phyloP scores from a whole-genome alignment of 2,113 vertebrate species.

The Egretta garzetta region DNA sequence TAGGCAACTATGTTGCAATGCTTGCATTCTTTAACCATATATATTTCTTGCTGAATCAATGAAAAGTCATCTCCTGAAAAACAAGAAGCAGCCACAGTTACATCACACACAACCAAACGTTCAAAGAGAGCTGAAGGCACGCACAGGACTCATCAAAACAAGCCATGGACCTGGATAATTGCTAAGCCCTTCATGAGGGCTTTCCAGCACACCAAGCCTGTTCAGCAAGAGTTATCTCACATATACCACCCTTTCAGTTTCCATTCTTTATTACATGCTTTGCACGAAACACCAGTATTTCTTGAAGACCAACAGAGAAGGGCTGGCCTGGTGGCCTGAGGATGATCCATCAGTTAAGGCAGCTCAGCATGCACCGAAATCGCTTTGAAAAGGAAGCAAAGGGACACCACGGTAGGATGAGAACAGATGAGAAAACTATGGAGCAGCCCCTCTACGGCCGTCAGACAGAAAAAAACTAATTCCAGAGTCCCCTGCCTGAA shows the following conservation, averaged over 20 bases:
- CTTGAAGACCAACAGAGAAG: neutral
- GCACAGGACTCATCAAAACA: rapidly evolving
- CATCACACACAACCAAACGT: rapidly evolving
- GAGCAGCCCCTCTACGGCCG: rapidly evolving
- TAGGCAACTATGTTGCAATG: slow-evolving; percentile 98
- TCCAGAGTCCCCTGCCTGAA: neutral
- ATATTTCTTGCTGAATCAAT: slow-evolving; percentile 98
- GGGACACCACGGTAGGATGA: rapidly evolving
- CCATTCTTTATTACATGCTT: rapidly evolving
- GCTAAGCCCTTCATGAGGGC: neutral
- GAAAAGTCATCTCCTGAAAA: slow-evolving; percentile 98
- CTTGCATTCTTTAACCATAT: slow-evolving; percentile 99
- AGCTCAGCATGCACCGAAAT: neutral
- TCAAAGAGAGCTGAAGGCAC: neutral
- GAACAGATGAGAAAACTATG: rapidly evolving
- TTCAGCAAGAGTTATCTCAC: neutral
- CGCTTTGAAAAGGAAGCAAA: neutral
- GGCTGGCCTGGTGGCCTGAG: neutral
- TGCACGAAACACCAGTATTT: neutral
- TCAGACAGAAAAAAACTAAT: rapidly evolving
- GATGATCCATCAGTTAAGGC: rapidly evolving
- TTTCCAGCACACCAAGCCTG: neutral
- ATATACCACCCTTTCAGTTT: neutral
- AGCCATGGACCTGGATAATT: rapidly evolving
- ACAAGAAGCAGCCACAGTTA: slow-evolving; percentile 5